These are phyloP conservation scores for Reticulitermes speratus DNA, from an alignment of 1,140 invertebrate genomes.

Conservation along the genomic window DNA sequence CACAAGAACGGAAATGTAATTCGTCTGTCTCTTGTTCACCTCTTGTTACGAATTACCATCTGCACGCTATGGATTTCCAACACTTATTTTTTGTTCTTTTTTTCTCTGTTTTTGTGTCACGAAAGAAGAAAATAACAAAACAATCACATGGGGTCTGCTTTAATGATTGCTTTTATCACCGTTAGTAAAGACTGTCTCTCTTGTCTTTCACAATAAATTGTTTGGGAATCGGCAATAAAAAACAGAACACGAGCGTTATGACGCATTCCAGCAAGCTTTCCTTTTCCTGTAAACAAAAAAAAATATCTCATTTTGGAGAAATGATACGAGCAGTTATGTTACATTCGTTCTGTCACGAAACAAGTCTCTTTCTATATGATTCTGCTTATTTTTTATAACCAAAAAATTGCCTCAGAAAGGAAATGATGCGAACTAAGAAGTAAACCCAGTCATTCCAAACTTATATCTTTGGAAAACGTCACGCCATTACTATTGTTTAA, in stretches of 20 bases:
- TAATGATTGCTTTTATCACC: slow-evolving; percentile 15
- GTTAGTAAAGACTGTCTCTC: slow-evolving; percentile 2
- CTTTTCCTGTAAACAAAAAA: neutral
- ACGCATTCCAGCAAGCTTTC: neutral
- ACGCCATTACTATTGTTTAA: neutral
- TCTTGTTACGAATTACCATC: neutral
- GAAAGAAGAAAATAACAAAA: slow-evolving; percentile 17
- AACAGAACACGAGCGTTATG: neutral
- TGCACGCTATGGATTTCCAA: slow-evolving; percentile 5
- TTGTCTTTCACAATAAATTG: slow-evolving; percentile 9
- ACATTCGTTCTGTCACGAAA: neutral
- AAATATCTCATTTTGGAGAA: neutral
- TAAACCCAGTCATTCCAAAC: neutral
- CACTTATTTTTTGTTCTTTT: neutral
- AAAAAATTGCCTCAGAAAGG: neutral
- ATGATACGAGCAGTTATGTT: neutral
- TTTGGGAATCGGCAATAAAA: slow-evolving; percentile 1
- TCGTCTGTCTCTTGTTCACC: neutral
- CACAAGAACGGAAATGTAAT: slow-evolving; percentile 18
- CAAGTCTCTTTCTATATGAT: neutral
- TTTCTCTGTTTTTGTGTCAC: neutral
- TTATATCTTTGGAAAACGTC: neutral
- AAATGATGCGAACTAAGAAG: neutral
- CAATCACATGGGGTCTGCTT: neutral
- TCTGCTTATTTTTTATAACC: neutral